Evolutionary conservation across 2,888 invertebrate species (phyloP).

Genomic region (Pachycephus smyrnensis): DNA sequence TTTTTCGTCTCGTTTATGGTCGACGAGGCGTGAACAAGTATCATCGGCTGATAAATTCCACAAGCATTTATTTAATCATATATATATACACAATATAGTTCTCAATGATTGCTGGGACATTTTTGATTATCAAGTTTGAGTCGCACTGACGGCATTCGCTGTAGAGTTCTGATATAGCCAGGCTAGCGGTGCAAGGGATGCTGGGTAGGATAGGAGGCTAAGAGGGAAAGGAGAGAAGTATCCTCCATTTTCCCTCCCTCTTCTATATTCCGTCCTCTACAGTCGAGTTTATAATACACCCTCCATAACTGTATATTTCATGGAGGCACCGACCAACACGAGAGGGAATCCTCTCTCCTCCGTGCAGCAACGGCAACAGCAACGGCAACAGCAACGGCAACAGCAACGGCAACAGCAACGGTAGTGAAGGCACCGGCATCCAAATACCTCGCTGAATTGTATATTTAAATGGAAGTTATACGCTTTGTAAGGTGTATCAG

Average conservation of each 20-base stretch:
- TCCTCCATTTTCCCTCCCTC: constrained; percentile 37
- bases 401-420: background rate
- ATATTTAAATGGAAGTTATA: constrained; percentile 33
- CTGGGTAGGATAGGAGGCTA: constrained; percentile 27
- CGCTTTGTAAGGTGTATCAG: constrained; percentile 9
- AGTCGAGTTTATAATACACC: constrained; percentile 44
- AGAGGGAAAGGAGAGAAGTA: constrained; percentile 34
- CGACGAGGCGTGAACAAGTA: background rate
- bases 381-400: background rate
- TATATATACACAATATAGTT: no score
- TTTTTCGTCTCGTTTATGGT: background rate
- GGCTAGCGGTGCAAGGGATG: constrained; percentile 19
- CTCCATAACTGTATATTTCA: constrained; percentile 52
- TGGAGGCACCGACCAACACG: constrained; percentile 44
- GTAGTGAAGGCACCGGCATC: background rate
- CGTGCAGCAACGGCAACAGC: background rate
- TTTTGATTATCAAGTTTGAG: constrained; percentile 35
- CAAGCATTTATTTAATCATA: background rate
- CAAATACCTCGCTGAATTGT: constrained; percentile 13
- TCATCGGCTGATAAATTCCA: background rate
- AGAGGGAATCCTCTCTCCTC: background rate
- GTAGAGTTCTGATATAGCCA: constrained; percentile 45
- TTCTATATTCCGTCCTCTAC: background rate
- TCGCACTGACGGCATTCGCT: constrained; percentile 47
- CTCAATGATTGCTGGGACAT: no score